Conservation (phyloP, 2,113 vertebrate species). For the Microtus montanus region DNA sequence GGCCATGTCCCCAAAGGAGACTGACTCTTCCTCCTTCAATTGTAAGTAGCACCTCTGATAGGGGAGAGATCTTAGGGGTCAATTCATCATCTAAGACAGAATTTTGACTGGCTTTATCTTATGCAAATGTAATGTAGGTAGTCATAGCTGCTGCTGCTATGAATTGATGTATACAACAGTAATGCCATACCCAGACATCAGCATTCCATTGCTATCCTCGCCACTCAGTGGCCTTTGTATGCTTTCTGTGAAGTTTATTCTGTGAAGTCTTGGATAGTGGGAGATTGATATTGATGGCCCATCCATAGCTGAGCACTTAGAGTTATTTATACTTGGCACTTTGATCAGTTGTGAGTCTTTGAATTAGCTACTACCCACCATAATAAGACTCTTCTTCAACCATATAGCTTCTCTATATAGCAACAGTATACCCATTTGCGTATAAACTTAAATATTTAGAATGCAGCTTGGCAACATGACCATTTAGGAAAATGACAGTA, state of each 20-base stretch:
- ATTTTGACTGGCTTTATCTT: neutral
- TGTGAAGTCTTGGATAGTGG: neutral
- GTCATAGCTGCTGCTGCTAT: neutral
- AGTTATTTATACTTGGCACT: neutral
- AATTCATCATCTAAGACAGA: neutral
- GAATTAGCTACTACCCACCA: neutral
- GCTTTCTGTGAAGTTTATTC: neutral
- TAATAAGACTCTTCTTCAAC: neutral
- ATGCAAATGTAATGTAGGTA: neutral
- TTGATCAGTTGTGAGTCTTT: neutral
- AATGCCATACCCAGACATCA: neutral
- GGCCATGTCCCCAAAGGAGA: neutral
- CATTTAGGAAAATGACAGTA: neutral
- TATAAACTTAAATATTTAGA: neutral
- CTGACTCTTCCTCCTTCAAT: neutral
- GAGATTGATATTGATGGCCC: neutral
- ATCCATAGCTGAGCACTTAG: neutral
- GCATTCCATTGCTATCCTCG: neutral
- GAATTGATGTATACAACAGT: neutral
- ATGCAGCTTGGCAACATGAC: neutral
- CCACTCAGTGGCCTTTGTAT: neutral
- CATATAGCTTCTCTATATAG: neutral
- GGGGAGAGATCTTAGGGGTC: neutral
- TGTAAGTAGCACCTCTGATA: neutral
- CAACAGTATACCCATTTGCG: neutral